Evolutionary conservation across 1,140 invertebrate species (phyloP).

Genomic region (Zaprionus capensis): DNA sequence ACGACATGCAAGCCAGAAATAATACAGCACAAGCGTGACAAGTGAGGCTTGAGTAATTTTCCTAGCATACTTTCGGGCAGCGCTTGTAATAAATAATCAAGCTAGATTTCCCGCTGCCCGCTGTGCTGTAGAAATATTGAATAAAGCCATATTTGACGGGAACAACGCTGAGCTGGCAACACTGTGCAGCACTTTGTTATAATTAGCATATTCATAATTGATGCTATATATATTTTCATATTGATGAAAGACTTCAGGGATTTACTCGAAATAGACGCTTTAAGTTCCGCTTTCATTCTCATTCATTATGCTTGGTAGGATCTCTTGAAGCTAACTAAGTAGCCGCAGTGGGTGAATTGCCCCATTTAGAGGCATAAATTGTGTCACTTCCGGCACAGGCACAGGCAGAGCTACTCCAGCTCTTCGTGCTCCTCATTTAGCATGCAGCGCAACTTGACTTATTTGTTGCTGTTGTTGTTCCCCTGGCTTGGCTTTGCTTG

Average conservation of each 20-base stretch:
- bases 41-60: background rate
- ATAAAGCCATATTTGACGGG: no score
- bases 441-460: conserved; percentile 11
- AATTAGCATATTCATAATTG: background rate
- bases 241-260: background rate
- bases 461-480: conserved; percentile 11
- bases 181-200: background rate
- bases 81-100: background rate
- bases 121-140: no score
- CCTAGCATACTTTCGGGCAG: conserved; percentile 17
- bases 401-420: conserved; percentile 9
- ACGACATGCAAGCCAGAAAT: background rate
- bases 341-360: conserved; percentile 43
- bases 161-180: no score
- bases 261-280: no score
- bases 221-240: background rate
- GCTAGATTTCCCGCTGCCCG: background rate
- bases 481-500: background rate
- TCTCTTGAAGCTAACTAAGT: conserved; percentile 23
- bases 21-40: background rate
- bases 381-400: conserved; percentile 66
- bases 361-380: conserved; percentile 61
- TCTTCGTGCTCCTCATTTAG: background rate
- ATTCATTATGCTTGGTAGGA: conserved; percentile 25
- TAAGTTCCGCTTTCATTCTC: background rate